Evolutionary conservation across 2,113 vertebrate genomes (phyloP).

Genomic region (Rhinolophus sinicus): DNA sequence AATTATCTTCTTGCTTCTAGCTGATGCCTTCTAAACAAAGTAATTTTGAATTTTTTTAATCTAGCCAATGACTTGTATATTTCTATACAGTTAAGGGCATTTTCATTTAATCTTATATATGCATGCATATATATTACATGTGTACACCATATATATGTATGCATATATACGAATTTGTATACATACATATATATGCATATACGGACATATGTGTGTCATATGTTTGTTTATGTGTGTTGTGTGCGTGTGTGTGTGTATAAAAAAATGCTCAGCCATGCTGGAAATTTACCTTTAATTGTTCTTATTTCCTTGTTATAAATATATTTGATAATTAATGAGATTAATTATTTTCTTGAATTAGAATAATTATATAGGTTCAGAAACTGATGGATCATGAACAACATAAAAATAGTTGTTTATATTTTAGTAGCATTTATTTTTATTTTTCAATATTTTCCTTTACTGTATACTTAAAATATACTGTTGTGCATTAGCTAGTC

Average conservation of each 20-base stretch:
- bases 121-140: not conserved
- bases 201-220: rapidly evolving
- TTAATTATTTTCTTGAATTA: not conserved
- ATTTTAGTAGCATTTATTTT: not conserved
- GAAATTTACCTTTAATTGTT: not conserved
- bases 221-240: not conserved
- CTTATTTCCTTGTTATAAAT: not conserved
- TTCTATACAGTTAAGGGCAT: not conserved
- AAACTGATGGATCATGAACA: not conserved
- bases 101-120: not conserved
- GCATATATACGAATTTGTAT: not conserved
- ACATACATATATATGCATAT: not conserved
- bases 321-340: not conserved
- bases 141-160: not conserved
- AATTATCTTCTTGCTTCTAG: not conserved
- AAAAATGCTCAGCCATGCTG: not conserved
- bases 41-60: not conserved
- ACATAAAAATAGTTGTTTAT: not conserved
- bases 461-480: not conserved
- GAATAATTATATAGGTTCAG: not conserved
- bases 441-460: not conserved
- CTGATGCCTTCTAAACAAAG: not conserved
- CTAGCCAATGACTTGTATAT: not conserved
- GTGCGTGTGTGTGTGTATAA: not conserved
- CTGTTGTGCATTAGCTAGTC: not conserved